phyloP scores from a whole-genome alignment of 2,888 invertebrate genomes.

The Ophion obscuratus region DNA sequence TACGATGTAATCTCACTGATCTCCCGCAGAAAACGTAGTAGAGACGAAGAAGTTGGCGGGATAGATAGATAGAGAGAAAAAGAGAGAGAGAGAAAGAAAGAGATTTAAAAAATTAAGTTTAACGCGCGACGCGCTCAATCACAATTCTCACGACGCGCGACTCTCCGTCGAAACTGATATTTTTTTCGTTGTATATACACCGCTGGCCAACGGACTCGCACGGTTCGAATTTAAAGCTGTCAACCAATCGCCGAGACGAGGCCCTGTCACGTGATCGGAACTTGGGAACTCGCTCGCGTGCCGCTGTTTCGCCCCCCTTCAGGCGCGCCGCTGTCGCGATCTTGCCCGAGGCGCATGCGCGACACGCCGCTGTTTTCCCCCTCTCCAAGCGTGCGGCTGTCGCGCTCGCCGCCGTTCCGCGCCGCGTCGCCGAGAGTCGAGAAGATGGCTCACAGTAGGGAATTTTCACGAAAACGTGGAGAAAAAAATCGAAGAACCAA shows the following conservation, averaged over 20 bases:
- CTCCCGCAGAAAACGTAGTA: background rate
- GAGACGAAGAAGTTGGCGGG: background rate
- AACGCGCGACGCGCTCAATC: conserved; percentile 13
- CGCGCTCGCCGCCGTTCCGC: too few relatives aligned
- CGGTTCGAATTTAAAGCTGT: conserved; percentile 63
- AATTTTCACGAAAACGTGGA: too few relatives aligned
- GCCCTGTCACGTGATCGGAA: conserved; percentile 58
- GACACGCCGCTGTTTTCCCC: background rate
- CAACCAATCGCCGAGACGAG: conserved; percentile 53
- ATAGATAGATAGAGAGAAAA: background rate
- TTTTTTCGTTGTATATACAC: conserved; percentile 65
- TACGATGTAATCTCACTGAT: background rate
- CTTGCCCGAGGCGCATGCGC: background rate
- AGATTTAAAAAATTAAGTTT: conserved; percentile 29
- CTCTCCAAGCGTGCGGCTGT: background rate
- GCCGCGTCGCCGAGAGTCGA: background rate
- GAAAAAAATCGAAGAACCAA: too few relatives aligned
- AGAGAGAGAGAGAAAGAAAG: background rate
- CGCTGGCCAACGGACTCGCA: conserved; percentile 63
- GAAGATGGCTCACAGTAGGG: too few relatives aligned
- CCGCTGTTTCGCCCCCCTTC: background rate
- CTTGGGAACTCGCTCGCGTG: conserved; percentile 21
- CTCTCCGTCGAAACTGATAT: conserved; percentile 72
- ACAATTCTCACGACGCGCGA: conserved; percentile 41
- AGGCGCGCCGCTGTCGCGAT: background rate